Percentiles rank a stretch among this genome's conserved stretches.
Conservation (phyloP, 2,113 vertebrate species). For the Elaphurus davidianus region DNA sequence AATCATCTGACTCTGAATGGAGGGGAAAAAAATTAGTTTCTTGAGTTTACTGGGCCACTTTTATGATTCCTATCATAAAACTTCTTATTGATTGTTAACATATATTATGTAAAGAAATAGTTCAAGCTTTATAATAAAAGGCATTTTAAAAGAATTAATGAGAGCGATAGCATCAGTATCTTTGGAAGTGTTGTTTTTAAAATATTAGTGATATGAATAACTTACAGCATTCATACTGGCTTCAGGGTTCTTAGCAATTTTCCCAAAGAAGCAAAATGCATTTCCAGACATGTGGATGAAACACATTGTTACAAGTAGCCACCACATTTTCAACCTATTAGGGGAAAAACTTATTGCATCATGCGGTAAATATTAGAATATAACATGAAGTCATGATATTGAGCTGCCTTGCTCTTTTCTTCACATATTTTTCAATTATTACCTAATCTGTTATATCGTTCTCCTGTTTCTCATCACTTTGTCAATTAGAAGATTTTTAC, state of each 20-base stretch:
- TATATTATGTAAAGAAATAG: background rate
- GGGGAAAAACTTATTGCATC: background rate
- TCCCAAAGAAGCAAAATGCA: background rate
- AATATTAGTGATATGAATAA: background rate
- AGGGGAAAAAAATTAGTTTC: background rate
- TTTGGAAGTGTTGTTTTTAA: background rate
- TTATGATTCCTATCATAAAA: background rate
- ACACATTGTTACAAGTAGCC: background rate
- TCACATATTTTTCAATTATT: too few species aligned
- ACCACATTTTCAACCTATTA: slow-evolving; percentile 30
- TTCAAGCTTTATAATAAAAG: background rate
- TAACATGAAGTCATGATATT: background rate
- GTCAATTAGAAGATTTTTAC: background rate
- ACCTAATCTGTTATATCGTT: background rate
- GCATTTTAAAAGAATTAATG: background rate
- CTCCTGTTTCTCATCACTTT: background rate
- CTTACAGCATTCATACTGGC: slow-evolving; percentile 24
- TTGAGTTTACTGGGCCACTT: background rate
- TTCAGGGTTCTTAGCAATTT: background rate
- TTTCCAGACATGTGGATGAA: background rate
- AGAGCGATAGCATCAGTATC: background rate
- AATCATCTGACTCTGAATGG: background rate
- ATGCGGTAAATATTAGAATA: background rate
- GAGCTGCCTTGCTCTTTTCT: background rate
- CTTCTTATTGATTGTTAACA: background rate